These are phyloP conservation scores for Acanthaster planci DNA, from an alignment of 35 echinoderm and acorn worm species.

Conservation along the genomic window DNA sequence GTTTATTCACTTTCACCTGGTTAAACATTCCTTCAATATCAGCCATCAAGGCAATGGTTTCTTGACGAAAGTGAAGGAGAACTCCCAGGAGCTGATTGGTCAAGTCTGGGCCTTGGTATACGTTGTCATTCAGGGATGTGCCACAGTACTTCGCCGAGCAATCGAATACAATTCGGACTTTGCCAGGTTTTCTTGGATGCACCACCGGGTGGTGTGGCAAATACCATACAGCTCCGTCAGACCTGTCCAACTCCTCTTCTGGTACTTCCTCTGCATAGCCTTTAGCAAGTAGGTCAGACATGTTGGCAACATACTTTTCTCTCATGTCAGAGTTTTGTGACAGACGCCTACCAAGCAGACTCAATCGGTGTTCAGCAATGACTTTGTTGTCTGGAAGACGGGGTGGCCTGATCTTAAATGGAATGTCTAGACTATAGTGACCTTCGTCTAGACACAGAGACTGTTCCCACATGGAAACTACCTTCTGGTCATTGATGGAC, in stretches of 20 bases:
- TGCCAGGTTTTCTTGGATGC: slow-evolving; percentile 62
- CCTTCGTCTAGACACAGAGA: slow-evolving; percentile 11
- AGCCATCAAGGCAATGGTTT: slow-evolving; percentile 39
- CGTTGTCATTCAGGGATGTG: slow-evolving; percentile 30
- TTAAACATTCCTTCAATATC: slow-evolving; percentile 67
- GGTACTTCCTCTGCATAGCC: slow-evolving; percentile 59
- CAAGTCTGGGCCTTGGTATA: slow-evolving; percentile 38
- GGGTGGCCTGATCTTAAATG: slow-evolving; percentile 17
- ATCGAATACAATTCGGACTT: slow-evolving; percentile 68
- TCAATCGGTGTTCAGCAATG: slow-evolving; percentile 48
- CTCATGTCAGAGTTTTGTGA: slow-evolving; percentile 27
- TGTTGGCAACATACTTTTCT: slow-evolving; percentile 45
- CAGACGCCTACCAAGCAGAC: slow-evolving; percentile 32
- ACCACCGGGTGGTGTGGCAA: slow-evolving; percentile 67
- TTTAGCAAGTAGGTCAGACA: slow-evolving; percentile 54
- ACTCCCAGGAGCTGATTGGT: slow-evolving; percentile 49
- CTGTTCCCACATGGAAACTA: slow-evolving; percentile 45
- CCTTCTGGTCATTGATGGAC: slow-evolving; percentile 19
- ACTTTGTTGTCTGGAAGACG: slow-evolving; percentile 42
- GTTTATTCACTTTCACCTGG: slow-evolving; percentile 42
- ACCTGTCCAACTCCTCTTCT: neutral
- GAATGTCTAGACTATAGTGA: slow-evolving; percentile 52
- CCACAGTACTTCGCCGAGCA: slow-evolving; percentile 44
- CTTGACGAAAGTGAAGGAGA: slow-evolving; percentile 41
- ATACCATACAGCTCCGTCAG: slow-evolving; percentile 42